Conservation (phyloP, 1,140 invertebrate genomes). For the Leptonema lineaticorne region DNA sequence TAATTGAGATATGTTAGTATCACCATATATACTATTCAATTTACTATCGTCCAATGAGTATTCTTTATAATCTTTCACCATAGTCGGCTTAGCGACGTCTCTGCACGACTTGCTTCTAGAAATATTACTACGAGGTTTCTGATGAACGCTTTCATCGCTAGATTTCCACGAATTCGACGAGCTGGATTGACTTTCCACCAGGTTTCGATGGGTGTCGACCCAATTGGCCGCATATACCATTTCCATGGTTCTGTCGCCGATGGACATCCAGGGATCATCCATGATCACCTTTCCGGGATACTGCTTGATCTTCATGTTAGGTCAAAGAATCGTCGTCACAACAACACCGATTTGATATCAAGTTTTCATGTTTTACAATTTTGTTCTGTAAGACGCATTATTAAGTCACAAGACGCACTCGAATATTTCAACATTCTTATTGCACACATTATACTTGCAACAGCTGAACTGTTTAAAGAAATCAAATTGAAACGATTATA, state of each 20-base stretch:
- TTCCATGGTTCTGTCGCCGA: constrained; percentile 66
- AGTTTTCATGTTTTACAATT: constrained; percentile 22
- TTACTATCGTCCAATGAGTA: constrained; percentile 46
- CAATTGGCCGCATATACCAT: constrained; percentile 82
- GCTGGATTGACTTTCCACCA: constrained; percentile 23
- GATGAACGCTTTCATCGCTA: constrained; percentile 24
- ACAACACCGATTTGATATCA: neutral
- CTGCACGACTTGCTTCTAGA: constrained; percentile 55
- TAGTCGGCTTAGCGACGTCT: constrained; percentile 49
- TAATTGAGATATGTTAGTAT: constrained; percentile 58
- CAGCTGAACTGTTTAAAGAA: neutral
- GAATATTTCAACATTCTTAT: constrained; percentile 23
- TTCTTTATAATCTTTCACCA: constrained; percentile 42
- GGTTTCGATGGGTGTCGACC: constrained; percentile 60
- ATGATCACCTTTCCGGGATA: constrained; percentile 78
- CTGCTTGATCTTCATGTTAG: constrained; percentile 76
- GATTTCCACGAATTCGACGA: constrained; percentile 39
- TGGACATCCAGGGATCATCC: constrained; percentile 67
- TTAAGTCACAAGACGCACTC: too few species aligned
- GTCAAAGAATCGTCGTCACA: neutral
- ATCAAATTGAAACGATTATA: neutral
- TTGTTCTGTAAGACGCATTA: constrained; percentile 23
- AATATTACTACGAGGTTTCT: constrained; percentile 48
- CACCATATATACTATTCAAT: constrained; percentile 42
- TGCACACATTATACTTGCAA: neutral